phyloP scores from a whole-genome alignment of 1,140 invertebrate species.

The Elysia chlorotica region DNA sequence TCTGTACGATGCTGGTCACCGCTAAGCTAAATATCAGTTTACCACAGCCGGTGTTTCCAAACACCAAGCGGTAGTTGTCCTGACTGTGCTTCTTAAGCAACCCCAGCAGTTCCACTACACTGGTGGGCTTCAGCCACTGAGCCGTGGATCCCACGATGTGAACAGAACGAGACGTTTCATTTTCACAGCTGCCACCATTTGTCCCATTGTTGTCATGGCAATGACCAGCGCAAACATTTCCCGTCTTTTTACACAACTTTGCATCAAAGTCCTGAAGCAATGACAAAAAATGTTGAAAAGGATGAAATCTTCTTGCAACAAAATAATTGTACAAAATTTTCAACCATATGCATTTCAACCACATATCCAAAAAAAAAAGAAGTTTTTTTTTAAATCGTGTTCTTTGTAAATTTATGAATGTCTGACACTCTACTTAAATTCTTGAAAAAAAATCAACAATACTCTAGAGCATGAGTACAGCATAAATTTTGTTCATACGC shows the following conservation, averaged over 20 bases:
- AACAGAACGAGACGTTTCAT: constrained; percentile 13
- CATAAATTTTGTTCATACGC: no score
- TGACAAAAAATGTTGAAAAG: not conserved
- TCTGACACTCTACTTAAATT: no score
- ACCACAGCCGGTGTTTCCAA: constrained; percentile 48
- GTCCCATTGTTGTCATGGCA: not conserved
- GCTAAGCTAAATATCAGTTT: no score
- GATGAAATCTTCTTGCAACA: not conserved
- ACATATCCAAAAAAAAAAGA: not conserved
- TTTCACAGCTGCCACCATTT: not conserved
- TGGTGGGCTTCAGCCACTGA: constrained; percentile 43
- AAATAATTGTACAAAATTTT: not conserved
- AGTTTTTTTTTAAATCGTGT: not conserved
- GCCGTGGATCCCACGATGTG: constrained; percentile 33
- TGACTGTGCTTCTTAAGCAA: constrained; percentile 31
- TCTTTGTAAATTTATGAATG: no score
- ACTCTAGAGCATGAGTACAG: no score
- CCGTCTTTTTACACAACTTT: constrained; percentile 42
- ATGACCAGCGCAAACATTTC: constrained; percentile 29
- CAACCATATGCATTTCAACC: no score
- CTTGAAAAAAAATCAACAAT: no score
- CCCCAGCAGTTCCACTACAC: constrained; percentile 31
- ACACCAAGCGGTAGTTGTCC: constrained; percentile 37
- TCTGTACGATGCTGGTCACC: not conserved
- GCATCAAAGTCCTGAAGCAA: constrained; percentile 35